These are phyloP conservation scores for Nixonia krombeini DNA, from an alignment of 1,140 invertebrate species.

Conservation along the genomic window DNA sequence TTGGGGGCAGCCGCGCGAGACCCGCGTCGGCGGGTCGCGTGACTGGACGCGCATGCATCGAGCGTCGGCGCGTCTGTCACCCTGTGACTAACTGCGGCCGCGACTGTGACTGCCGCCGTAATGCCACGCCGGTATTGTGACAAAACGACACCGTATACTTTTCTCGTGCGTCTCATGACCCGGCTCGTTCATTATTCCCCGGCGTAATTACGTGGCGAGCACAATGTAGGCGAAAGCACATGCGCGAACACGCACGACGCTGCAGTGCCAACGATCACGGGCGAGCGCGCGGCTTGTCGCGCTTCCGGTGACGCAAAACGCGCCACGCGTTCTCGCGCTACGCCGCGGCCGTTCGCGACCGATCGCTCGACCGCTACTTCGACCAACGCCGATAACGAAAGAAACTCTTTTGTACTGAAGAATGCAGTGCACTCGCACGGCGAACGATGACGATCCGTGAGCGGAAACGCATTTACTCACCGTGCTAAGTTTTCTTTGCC, in stretches of 20 bases:
- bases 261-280: constrained; percentile 41
- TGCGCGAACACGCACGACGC: constrained; percentile 9
- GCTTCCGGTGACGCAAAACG: constrained; percentile 57
- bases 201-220: constrained; percentile 52
- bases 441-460: no score
- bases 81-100: constrained; percentile 53
- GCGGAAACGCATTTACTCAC: no score
- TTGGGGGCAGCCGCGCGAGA: constrained; percentile 69
- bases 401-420: no score
- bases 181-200: constrained; percentile 56
- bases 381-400: no score
- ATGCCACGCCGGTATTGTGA: constrained; percentile 46
- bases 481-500: no score
- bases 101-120: constrained; percentile 48
- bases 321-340: no score
- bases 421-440: no score
- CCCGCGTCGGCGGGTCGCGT: constrained; percentile 57
- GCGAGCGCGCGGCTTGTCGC: constrained; percentile 40
- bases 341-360: no score
- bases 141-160: constrained; percentile 53
- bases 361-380: no score
- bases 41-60: constrained; percentile 58
- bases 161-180: constrained; percentile 48
- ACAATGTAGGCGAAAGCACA: constrained; percentile 52
- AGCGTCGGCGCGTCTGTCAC: constrained; percentile 56